These are phyloP conservation scores for Aricia agestis DNA, from an alignment of 1,140 invertebrate species.

Conservation along the genomic window DNA sequence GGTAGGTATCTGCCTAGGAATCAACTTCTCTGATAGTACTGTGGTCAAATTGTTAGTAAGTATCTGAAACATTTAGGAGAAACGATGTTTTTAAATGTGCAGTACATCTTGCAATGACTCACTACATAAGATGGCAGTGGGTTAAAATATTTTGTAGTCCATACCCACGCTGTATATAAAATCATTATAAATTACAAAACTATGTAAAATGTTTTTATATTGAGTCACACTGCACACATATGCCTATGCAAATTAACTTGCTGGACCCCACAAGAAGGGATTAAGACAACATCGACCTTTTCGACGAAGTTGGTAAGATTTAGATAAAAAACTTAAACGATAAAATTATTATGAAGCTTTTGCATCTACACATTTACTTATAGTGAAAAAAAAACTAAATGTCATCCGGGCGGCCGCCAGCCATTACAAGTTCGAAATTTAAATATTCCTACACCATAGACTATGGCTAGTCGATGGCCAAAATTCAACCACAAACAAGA, in stretches of 20 bases:
- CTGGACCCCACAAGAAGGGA: not conserved
- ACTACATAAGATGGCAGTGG: no score
- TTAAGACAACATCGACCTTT: not conserved
- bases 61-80: no score
- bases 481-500: slow-evolving; percentile 13
- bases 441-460: not conserved
- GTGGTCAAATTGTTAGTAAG: no score
- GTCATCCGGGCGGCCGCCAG: not conserved
- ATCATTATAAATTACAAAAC: not conserved
- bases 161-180: not conserved
- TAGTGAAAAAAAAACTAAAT: no score
- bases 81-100: no score
- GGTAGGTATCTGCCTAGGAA: no score
- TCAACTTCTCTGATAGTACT: no score
- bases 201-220: no score
- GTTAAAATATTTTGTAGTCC: no score
- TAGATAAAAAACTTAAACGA: not conserved
- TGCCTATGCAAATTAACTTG: not conserved
- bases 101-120: no score
- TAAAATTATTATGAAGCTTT: not conserved
- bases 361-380: no score
- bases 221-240: no score
- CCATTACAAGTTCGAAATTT: not conserved
- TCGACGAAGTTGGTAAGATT: not conserved
- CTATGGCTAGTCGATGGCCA: not conserved